These are phyloP conservation scores for Trichogramma pretiosum DNA, from an alignment of 1,140 invertebrate species.

Conservation along the genomic window DNA sequence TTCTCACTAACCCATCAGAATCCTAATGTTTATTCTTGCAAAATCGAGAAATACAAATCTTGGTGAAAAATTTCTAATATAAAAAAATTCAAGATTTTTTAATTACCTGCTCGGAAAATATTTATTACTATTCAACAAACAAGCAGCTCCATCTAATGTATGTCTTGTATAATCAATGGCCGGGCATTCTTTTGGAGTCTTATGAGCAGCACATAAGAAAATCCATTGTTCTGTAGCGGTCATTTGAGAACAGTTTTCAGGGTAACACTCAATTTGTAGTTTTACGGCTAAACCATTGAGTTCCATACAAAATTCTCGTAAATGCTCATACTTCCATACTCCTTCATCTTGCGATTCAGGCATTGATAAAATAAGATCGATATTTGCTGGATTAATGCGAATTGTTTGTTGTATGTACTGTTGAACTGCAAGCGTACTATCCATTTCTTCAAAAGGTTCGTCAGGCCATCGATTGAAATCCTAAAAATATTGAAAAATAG, in stretches of 20 bases:
- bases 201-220: conserved; percentile 98
- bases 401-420: conserved; percentile 99
- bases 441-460: conserved; percentile 99
- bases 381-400: conserved; percentile 81
- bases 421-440: conserved; percentile 95
- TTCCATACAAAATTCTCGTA: conserved; percentile 98
- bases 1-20: not conserved
- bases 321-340: conserved; percentile 99
- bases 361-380: conserved; percentile 90
- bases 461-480: conserved; percentile 97
- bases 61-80: not conserved
- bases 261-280: conserved; percentile 89
- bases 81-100: not conserved
- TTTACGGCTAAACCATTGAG: conserved; percentile 93
- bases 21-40: not conserved
- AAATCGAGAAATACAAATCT: not conserved
- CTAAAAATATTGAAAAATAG: conserved; percentile 45
- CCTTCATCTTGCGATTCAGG: conserved; percentile 97
- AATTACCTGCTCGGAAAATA: conserved; percentile 96
- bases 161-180: conserved; percentile 99
- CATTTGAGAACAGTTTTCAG: conserved; percentile 97
- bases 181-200: conserved; percentile 99
- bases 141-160: conserved; percentile 98
- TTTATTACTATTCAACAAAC: conserved; percentile 97
- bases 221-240: conserved; percentile 99